These are phyloP conservation scores for Anthoptus insignis DNA, from an alignment of 2,888 invertebrate species.

Conservation along the genomic window DNA sequence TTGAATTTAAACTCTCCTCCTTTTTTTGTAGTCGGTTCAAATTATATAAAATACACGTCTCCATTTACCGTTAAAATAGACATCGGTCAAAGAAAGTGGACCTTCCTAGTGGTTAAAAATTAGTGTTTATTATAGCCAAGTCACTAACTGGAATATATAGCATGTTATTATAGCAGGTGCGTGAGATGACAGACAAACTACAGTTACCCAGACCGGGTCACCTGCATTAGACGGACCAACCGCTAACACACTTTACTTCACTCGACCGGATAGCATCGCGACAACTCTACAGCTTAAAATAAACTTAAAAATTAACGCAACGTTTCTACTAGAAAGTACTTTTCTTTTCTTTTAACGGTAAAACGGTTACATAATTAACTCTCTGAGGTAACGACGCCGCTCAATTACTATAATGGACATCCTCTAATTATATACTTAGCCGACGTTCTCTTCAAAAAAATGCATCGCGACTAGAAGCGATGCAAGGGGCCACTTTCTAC, in stretches of 20 bases:
- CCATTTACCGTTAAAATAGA: constrained; percentile 47
- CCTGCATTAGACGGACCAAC: constrained; percentile 68
- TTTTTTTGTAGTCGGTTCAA: no score
- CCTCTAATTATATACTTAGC: constrained; percentile 67
- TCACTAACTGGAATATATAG: constrained; percentile 75
- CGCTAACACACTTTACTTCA: constrained; percentile 73
- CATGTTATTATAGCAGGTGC: constrained; percentile 71
- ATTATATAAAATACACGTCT: no score
- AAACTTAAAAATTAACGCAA: constrained; percentile 40
- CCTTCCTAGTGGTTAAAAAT: constrained; percentile 7
- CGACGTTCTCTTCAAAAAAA: constrained; percentile 69
- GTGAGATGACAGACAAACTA: constrained; percentile 74
- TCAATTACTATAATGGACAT: constrained; percentile 59
- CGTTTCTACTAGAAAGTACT: constrained; percentile 42
- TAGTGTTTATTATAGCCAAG: constrained; percentile 5
- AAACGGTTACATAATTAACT: constrained; percentile 22
- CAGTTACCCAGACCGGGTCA: constrained; percentile 83
- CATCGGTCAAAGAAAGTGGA: constrained; percentile 72
- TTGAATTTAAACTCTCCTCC: no score
- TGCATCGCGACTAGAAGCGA: constrained; percentile 62
- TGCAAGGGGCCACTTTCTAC: constrained; percentile 77
- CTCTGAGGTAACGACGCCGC: constrained; percentile 30
- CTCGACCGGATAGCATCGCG: constrained; percentile 58
- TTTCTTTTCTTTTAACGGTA: constrained; percentile 19
- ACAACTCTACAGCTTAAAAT: constrained; percentile 34